phyloP scores from a whole-genome alignment of 92 coral and sea anemone genomes.

The Porites lobata region DNA sequence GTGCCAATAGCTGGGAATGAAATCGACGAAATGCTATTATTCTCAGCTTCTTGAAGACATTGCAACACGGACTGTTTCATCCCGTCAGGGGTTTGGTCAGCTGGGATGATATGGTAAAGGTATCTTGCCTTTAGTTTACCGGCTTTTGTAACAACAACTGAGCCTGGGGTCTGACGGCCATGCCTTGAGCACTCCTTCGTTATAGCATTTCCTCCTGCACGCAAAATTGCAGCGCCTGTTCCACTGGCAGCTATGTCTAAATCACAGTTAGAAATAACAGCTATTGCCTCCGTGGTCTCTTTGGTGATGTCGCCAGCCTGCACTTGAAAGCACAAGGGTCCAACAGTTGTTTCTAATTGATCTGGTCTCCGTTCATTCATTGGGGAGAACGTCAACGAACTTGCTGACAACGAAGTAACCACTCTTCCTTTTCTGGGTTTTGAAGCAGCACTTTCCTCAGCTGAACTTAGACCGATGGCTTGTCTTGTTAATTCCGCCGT shows the following conservation, averaged over 20 bases:
- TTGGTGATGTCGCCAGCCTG: constrained; percentile 64
- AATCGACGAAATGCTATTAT: constrained; percentile 31
- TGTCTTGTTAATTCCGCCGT: background rate
- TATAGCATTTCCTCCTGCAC: constrained; percentile 57
- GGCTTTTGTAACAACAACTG: constrained; percentile 55
- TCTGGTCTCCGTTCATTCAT: background rate
- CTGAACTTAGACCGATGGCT: background rate
- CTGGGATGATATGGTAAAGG: background rate
- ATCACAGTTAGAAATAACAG: constrained; percentile 37
- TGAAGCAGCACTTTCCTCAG: background rate
- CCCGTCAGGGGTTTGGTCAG: background rate
- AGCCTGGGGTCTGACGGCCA: constrained; percentile 7
- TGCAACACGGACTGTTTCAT: constrained; percentile 4
- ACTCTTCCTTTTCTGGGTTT: background rate
- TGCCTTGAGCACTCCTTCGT: constrained; percentile 27
- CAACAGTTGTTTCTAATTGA: constrained; percentile 36
- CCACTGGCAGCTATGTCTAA: constrained; percentile 43
- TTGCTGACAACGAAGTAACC: background rate
- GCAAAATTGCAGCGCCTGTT: constrained; percentile 59
- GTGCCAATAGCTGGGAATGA: constrained; percentile 87
- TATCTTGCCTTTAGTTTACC: constrained; percentile 46
- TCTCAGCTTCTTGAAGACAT: constrained; percentile 55
- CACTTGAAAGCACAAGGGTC: constrained; percentile 52
- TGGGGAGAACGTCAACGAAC: background rate
- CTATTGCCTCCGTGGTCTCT: constrained; percentile 66